Base-by-base conservation (phyloP, 2,797 vertebrate species). In the Helostoma temminkii region DNA sequence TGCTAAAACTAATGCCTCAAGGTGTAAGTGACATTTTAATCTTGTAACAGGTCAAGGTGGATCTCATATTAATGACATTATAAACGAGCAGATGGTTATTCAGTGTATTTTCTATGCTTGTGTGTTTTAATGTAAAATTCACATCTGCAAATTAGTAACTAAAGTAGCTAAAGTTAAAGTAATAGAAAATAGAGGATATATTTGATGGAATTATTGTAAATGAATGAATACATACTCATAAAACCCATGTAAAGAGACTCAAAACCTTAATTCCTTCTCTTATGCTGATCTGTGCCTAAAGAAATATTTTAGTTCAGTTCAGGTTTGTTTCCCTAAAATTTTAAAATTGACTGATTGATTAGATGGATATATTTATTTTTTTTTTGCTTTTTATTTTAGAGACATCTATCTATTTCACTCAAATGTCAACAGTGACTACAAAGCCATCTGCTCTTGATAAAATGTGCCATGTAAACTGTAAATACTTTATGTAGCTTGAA, bases 381-480 rank as follows among this genome's bases (percentile, higher is more conserved):
- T 26, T 47, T 60, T 63, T 1, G 26, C 11, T 45, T 83, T 75
- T 64, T 26, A 80, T 67, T 43, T 69, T 36, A 41, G 53, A 10
- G 45, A 53, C 80, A 76, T 79, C 61, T 66, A 79, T 81, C 49
- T 47, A 11, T 28, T 41, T 10, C 30, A 36, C 59, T 71, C 34
- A 73, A 74, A 72, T 70, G 50, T 77, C 66, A 78, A 71, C 45
- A 55, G 45, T 19, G 58, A 53, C 55, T 32, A 42, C 70, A 57
- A 60, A 67, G 42, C 41, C 37, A 26, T n/a, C 28, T 42, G 67
- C 70, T 58, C 34, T n/a, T 56, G 22, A 43, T 65, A 42, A 67
- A 80, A 74, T 43, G 46, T 70, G 54, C 43, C 52, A 67, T 77
- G 46, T 8, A 6, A 19, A 46, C 26, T 34, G 70, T 69, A 66